These are phyloP conservation scores for Limnodromus scolopaceus DNA, from an alignment of 2,797 vertebrate genomes.

Conservation along the genomic window DNA sequence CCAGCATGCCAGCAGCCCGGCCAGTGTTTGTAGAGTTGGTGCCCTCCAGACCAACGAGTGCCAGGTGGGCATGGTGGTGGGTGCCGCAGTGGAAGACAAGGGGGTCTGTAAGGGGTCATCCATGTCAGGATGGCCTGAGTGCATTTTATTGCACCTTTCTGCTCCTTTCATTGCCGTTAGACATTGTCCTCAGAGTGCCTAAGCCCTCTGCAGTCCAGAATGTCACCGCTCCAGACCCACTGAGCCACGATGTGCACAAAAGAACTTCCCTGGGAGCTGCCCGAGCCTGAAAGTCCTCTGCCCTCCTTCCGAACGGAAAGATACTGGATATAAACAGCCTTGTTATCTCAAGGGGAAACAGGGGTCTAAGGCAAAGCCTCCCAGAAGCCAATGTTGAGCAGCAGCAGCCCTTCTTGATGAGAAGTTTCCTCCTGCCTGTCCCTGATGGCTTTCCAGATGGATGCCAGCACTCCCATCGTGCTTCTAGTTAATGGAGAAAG, in stretches of 20 bases:
- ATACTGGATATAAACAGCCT: background rate
- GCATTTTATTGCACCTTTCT: background rate
- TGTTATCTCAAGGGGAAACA: background rate
- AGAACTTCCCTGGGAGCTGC: background rate
- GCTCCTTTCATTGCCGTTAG: background rate
- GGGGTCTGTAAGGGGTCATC: background rate
- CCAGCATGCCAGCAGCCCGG: background rate
- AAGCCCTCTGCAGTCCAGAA: accelerated
- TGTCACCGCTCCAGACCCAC: background rate
- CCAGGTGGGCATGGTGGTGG: background rate
- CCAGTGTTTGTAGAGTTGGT: background rate
- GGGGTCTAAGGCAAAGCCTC: background rate
- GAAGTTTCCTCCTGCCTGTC: background rate
- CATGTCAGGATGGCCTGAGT: background rate
- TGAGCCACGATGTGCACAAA: background rate
- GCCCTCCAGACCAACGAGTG: background rate
- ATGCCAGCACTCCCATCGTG: slow-evolving; percentile 12
- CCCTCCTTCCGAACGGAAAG: background rate
- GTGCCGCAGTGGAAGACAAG: background rate
- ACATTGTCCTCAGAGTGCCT: background rate
- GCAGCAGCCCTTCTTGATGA: background rate
- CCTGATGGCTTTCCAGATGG: background rate
- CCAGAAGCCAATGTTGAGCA: background rate
- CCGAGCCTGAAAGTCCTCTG: background rate
- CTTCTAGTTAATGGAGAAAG: slow-evolving; percentile 20